phyloP scores from a whole-genome alignment of 35 echinoderm and acorn worm genomes.

The Holothuria glaberrima region DNA sequence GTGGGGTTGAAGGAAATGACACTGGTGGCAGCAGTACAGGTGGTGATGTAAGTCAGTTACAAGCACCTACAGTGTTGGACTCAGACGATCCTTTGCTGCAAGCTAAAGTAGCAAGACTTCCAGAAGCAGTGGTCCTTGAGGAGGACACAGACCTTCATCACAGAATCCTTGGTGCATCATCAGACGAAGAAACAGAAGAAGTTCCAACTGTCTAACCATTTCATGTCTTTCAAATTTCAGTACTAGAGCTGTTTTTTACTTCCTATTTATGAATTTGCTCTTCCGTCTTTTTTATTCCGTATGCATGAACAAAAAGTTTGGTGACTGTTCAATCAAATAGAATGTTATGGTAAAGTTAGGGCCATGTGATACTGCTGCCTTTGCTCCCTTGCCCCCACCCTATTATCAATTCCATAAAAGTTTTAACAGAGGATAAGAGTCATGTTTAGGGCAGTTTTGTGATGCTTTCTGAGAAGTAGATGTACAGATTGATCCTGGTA shows the following conservation, averaged over 20 bases:
- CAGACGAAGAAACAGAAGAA: constrained; percentile 28
- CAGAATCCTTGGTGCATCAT: not conserved
- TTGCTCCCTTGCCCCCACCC: too few relatives aligned
- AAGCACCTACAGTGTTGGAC: constrained; percentile 19
- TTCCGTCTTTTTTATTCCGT: not conserved
- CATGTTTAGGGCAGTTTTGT: too few relatives aligned
- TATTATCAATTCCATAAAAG: too few relatives aligned
- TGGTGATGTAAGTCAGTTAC: not conserved
- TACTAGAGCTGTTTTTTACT: constrained; percentile 58
- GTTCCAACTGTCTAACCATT: constrained; percentile 16
- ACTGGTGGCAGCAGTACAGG: constrained; percentile 3
- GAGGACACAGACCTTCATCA: constrained; percentile 47
- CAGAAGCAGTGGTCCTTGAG: constrained; percentile 7
- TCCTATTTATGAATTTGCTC: constrained; percentile 40
- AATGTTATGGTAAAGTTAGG: too few relatives aligned
- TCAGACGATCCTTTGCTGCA: constrained; percentile 42
- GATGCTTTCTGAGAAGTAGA: too few relatives aligned
- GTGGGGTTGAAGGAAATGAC: not conserved
- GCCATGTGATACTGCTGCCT: too few relatives aligned
- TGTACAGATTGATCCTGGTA: too few relatives aligned
- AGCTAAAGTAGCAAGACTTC: constrained; percentile 12
- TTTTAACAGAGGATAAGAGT: too few relatives aligned
- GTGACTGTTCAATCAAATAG: too few relatives aligned
- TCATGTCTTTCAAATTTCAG: constrained; percentile 51
- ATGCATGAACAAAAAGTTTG: constrained; percentile 2